Percentiles rank a stretch among this genome's conserved stretches.
Evolutionary conservation across 2,797 vertebrate species (phyloP).

Genomic region (Ptychobarbus kaznakovi): DNA sequence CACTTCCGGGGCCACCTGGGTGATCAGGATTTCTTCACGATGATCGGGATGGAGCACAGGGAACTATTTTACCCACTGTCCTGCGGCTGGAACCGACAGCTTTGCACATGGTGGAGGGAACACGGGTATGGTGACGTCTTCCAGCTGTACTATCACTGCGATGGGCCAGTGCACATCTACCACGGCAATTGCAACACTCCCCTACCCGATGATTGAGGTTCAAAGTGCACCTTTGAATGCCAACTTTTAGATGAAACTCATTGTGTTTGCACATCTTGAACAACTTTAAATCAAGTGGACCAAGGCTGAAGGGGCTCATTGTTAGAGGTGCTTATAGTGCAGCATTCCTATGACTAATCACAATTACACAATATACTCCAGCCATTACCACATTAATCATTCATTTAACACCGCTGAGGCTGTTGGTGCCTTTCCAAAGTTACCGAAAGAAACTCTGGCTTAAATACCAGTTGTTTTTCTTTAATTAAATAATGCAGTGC

Average conservation of each 20-base stretch:
- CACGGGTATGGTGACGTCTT: constrained; percentile 93
- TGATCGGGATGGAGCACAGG: constrained; percentile 96
- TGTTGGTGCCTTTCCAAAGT: constrained; percentile 28
- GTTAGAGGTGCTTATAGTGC: not conserved
- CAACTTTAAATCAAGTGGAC: not conserved
- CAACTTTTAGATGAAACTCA: not conserved
- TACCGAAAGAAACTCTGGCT: not conserved
- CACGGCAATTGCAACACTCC: constrained; percentile 96
- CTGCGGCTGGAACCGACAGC: constrained; percentile 97
- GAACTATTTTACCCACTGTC: constrained; percentile 88
- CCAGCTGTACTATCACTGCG: constrained; percentile 87
- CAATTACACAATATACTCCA: not conserved
- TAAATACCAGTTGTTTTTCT: not conserved
- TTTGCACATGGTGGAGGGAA: constrained; percentile 97
- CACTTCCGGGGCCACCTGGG: constrained; percentile 94
- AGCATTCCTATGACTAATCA: not conserved
- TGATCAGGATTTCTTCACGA: constrained; percentile 98
- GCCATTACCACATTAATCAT: not conserved
- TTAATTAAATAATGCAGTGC: not conserved
- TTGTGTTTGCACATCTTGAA: constrained; percentile 5
- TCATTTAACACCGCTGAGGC: not conserved
- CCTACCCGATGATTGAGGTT: constrained; percentile 85
- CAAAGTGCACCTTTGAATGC: not conserved
- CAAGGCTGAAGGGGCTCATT: not conserved
- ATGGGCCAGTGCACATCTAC: constrained; percentile 87